Evolutionary conservation across 92 coral and sea anemone genomes (phyloP).

Genomic region (Porites cylindrica): DNA sequence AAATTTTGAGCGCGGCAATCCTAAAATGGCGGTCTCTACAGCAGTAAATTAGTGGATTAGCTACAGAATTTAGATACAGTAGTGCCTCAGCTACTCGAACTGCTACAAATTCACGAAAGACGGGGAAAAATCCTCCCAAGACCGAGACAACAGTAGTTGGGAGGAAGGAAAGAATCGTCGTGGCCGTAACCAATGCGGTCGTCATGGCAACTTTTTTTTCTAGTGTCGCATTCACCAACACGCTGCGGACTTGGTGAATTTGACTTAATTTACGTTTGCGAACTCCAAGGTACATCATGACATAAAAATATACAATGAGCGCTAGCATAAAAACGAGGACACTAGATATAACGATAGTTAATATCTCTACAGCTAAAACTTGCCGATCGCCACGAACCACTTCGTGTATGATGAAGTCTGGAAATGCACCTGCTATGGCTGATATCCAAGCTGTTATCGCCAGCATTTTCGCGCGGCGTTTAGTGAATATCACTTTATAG

Average conservation of each 20-base stretch:
- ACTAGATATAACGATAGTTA: background rate
- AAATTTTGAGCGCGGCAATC: background rate
- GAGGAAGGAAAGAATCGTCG: background rate
- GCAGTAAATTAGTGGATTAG: background rate
- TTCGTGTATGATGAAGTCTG: too few species aligned
- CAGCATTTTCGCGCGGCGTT: background rate
- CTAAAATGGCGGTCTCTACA: background rate
- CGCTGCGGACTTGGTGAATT: background rate
- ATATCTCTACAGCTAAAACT: background rate
- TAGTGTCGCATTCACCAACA: background rate
- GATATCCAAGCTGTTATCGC: background rate
- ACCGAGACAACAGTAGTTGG: background rate
- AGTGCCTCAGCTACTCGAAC: background rate
- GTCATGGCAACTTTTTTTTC: background rate
- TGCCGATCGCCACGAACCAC: too few species aligned
- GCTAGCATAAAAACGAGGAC: too few species aligned
- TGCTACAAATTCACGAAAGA: background rate
- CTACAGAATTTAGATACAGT: slow-evolving; percentile 1
- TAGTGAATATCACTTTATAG: background rate
- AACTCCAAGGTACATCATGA: too few species aligned
- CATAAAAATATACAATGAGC: too few species aligned
- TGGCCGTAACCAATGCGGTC: background rate
- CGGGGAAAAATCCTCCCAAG: background rate
- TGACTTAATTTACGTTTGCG: background rate
- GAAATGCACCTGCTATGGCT: too few species aligned